Conservation (phyloP, 2,113 vertebrate genomes). For the Myodes glareolus region DNA sequence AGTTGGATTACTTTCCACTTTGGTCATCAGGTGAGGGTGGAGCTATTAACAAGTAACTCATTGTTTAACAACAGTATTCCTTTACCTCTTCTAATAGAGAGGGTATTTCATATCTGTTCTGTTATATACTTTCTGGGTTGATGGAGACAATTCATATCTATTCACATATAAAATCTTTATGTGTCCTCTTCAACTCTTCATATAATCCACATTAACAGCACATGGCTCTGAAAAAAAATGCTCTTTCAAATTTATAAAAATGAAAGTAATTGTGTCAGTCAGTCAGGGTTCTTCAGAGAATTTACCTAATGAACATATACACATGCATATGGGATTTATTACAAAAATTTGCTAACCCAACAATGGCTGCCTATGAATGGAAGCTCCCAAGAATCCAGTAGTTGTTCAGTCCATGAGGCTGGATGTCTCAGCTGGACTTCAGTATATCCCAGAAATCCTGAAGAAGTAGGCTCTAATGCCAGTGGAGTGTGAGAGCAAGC, state of each 20-base stretch:
- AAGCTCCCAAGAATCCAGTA: too few species aligned
- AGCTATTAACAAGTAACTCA: neutral
- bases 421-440: neutral
- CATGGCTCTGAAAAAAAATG: conserved; percentile 84
- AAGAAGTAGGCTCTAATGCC: neutral
- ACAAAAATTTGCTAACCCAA: neutral
- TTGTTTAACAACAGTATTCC: neutral
- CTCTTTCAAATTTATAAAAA: neutral
- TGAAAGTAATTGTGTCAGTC: neutral
- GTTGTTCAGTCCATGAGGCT: too few species aligned
- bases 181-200: conserved; percentile 84
- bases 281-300: neutral
- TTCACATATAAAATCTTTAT: conserved; percentile 84
- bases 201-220: conserved; percentile 58
- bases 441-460: neutral
- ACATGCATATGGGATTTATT: neutral
- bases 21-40: neutral
- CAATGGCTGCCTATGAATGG: neutral
- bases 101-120: conserved; percentile 83
- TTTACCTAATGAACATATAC: neutral
- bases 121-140: conserved; percentile 70
- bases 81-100: conserved; percentile 83
- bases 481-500: neutral
- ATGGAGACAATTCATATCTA: conserved; percentile 79
- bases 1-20: neutral